Conservation (phyloP, 2,888 invertebrate species). For the Eugnorisma glareosa region DNA sequence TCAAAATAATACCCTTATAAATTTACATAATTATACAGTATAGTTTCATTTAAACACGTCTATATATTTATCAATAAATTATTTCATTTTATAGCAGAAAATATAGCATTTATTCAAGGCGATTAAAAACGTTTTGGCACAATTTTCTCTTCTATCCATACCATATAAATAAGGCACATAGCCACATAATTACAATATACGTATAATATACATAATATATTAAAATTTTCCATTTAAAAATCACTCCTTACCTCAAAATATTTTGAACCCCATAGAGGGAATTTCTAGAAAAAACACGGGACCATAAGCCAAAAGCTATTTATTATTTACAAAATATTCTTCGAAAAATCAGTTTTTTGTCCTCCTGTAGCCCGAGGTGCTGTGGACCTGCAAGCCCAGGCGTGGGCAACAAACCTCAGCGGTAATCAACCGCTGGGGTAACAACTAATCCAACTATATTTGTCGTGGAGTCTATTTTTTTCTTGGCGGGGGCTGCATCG, state of each 20-base stretch:
- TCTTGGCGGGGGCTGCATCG: conserved; percentile 82
- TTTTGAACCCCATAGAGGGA: conserved; percentile 55
- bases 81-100: conserved; percentile 64
- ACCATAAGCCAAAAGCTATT: conserved; percentile 60
- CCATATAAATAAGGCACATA: conserved; percentile 83
- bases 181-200: conserved; percentile 72
- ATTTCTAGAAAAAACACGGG: conserved; percentile 55
- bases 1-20: conserved; percentile 67
- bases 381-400: conserved; percentile 64
- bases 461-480: conserved; percentile 75
- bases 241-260: conserved; percentile 63
- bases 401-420: conserved; percentile 73
- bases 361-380: conserved; percentile 68
- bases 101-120: conserved; percentile 69
- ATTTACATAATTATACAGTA: conserved; percentile 47
- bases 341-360: conserved; percentile 73
- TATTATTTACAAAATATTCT: conserved; percentile 77
- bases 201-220: conserved; percentile 59
- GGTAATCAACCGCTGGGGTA: conserved; percentile 80
- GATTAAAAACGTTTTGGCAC: conserved; percentile 79
- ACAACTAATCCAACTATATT: conserved; percentile 74
- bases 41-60: conserved; percentile 50
- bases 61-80: conserved; percentile 60
- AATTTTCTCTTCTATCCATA: conserved; percentile 61
- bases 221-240: conserved; percentile 63